phyloP scores from a whole-genome alignment of 2,113 vertebrate genomes.

The Henicopernis longicauda region DNA sequence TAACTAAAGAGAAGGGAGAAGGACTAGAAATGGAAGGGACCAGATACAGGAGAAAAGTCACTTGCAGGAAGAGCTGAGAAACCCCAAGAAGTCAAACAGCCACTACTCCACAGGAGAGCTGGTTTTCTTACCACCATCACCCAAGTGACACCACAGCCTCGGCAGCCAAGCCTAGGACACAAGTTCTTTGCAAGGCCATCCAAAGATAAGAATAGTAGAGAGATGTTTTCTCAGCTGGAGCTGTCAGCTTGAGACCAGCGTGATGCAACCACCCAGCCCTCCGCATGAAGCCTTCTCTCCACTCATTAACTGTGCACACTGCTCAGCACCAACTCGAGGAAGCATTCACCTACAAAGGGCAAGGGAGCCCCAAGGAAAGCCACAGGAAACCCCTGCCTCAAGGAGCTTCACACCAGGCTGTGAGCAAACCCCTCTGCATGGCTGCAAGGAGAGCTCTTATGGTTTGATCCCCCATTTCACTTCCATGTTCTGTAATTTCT shows the following conservation, averaged over 20 bases:
- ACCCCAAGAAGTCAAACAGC: neutral
- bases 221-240: neutral
- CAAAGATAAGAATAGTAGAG: neutral
- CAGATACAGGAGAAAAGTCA: neutral
- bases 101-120: neutral
- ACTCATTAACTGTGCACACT: neutral
- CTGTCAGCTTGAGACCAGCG: neutral
- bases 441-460: neutral
- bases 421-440: rapidly evolving
- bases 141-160: neutral
- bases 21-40: neutral
- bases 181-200: neutral
- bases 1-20: neutral
- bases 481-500: neutral
- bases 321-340: neutral
- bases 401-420: neutral
- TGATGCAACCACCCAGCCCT: neutral
- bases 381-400: neutral
- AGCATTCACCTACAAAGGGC: neutral
- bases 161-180: neutral
- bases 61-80: neutral
- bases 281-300: neutral
- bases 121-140: neutral
- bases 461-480: neutral
- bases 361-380: neutral